These are phyloP conservation scores for Tachina grossa DNA, from an alignment of 2,888 invertebrate species.

Conservation along the genomic window DNA sequence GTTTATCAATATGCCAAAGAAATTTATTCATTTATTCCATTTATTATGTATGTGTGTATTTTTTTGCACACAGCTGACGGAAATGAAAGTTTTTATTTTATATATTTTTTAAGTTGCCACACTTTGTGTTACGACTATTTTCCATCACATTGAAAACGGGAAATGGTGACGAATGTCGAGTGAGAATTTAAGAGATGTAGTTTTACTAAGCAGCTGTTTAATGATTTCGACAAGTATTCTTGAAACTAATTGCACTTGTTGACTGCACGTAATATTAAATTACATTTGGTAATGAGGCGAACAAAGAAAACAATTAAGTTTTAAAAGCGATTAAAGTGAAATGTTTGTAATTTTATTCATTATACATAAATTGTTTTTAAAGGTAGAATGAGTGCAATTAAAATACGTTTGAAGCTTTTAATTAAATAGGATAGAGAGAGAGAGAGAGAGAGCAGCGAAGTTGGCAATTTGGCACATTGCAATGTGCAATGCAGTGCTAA, in stretches of 20 bases:
- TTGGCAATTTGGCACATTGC: no score
- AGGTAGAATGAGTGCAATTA: neutral
- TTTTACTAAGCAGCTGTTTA: conserved; percentile 7
- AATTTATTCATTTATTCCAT: conserved; percentile 29
- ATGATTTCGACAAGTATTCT: conserved; percentile 31
- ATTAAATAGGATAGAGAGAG: neutral
- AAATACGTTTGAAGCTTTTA: neutral
- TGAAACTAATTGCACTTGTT: conserved; percentile 43
- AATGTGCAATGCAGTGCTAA: no score
- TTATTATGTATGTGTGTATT: neutral
- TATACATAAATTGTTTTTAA: neutral
- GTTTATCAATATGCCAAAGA: neutral
- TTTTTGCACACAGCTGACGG: conserved; percentile 42
- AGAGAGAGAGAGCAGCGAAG: no score
- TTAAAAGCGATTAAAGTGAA: neutral
- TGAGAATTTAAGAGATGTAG: neutral
- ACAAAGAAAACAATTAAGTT: neutral
- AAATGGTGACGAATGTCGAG: neutral
- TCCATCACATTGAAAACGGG: neutral
- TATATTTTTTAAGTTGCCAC: neutral
- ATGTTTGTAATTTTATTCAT: conserved; percentile 9
- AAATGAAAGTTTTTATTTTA: conserved; percentile 42
- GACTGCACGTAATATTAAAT: conserved; percentile 13
- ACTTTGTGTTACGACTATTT: neutral
- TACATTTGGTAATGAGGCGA: conserved; percentile 5